These are phyloP conservation scores for Bicyclus anynana DNA, from an alignment of 1,140 invertebrate species.

Conservation along the genomic window DNA sequence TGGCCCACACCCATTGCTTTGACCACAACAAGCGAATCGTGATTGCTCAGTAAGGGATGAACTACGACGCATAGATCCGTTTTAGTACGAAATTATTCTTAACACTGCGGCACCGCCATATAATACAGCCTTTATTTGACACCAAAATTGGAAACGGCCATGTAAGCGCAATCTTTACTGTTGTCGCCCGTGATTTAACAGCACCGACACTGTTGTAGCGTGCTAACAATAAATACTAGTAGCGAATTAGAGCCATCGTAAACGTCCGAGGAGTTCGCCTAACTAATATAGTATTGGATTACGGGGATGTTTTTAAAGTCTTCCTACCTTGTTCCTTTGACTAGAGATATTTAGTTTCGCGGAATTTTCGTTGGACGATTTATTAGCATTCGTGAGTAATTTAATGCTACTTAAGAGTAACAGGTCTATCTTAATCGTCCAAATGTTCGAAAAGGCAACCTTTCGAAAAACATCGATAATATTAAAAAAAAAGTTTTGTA, in stretches of 20 bases:
- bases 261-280: slow-evolving; percentile 26
- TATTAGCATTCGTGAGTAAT: background rate
- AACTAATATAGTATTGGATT: slow-evolving; percentile 26
- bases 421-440: too few relatives aligned
- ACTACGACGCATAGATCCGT: slow-evolving; percentile 23
- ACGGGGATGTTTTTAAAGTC: slow-evolving; percentile 18
- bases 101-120: slow-evolving; percentile 9
- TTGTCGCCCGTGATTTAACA: slow-evolving; percentile 31
- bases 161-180: slow-evolving; percentile 32
- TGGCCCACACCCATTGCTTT: slow-evolving; percentile 10
- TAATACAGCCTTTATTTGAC: slow-evolving; percentile 24
- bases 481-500: too few relatives aligned
- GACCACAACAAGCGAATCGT: slow-evolving; percentile 28
- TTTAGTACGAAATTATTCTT: slow-evolving; percentile 18
- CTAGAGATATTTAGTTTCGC: slow-evolving; percentile 13
- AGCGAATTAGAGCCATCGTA: slow-evolving; percentile 39
- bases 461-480: too few relatives aligned
- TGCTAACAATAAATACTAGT: slow-evolving; percentile 55
- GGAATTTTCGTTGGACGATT: background rate
- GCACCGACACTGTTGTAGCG: slow-evolving; percentile 27
- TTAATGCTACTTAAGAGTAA: too few relatives aligned
- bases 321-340: slow-evolving; percentile 9
- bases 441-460: too few relatives aligned
- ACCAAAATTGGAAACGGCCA: slow-evolving; percentile 30
- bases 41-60: slow-evolving; percentile 30